Conservation (phyloP, 2,888 invertebrate genomes). For the Odontomyia ornata region DNA sequence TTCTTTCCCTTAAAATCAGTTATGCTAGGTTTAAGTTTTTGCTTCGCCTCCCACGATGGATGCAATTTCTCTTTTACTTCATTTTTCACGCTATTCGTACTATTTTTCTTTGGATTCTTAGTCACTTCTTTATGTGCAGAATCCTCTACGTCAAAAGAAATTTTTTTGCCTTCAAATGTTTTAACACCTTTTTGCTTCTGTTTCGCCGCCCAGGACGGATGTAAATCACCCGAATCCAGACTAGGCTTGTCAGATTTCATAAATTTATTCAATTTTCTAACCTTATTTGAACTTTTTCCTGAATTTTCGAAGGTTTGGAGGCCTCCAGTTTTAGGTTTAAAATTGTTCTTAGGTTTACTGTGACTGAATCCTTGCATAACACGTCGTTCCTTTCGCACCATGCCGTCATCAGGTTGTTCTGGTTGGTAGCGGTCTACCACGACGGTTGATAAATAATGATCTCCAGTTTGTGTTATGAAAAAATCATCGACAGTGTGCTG, state of each 20-base stretch:
- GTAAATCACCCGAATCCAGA: slow-evolving; percentile 25
- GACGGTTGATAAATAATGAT: slow-evolving; percentile 60
- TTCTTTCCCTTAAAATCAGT: slow-evolving; percentile 58
- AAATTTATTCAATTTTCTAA: not conserved
- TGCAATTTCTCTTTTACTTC: slow-evolving; percentile 52
- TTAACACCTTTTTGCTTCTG: slow-evolving; percentile 50
- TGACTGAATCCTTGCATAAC: not conserved
- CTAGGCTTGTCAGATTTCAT: too few relatives aligned
- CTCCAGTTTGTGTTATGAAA: slow-evolving; percentile 60
- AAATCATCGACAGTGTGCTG: slow-evolving; percentile 57
- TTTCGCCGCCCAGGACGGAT: slow-evolving; percentile 53
- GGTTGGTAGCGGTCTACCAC: slow-evolving; percentile 51
- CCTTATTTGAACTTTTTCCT: not conserved
- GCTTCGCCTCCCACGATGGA: slow-evolving; percentile 62
- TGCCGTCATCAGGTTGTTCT: slow-evolving; percentile 43
- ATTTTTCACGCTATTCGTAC: not conserved
- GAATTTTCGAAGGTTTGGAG: not conserved
- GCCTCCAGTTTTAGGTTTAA: not conserved
- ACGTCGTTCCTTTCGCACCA: slow-evolving; percentile 49
- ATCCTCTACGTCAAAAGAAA: slow-evolving; percentile 48
- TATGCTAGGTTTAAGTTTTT: slow-evolving; percentile 57
- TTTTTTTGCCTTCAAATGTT: slow-evolving; percentile 51
- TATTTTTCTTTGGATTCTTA: not conserved
- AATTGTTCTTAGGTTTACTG: not conserved
- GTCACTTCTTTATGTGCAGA: not conserved